Conservation (phyloP, 2,113 vertebrate genomes). For the Trochalopteron elliotii region DNA sequence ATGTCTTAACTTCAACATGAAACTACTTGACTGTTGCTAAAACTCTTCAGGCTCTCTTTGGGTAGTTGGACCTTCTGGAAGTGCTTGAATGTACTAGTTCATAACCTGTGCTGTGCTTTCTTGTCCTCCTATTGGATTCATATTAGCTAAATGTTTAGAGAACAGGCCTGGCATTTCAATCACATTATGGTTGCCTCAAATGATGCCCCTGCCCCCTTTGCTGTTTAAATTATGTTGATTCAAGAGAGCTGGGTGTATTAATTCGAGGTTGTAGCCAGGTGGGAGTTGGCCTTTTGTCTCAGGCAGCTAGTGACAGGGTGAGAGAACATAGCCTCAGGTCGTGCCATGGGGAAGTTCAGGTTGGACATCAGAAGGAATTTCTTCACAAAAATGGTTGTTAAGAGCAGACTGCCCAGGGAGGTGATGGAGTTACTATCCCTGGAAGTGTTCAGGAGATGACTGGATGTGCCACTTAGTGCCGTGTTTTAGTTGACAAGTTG, state of each 20-base stretch:
- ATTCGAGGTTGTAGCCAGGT: background rate
- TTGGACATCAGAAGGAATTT: background rate
- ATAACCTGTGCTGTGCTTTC: background rate
- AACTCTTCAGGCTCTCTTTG: background rate
- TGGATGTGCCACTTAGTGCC: accelerated
- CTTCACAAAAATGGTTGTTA: background rate
- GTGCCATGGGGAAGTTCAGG: background rate
- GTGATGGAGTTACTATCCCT: background rate
- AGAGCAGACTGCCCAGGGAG: background rate
- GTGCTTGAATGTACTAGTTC: background rate
- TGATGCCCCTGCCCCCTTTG: background rate
- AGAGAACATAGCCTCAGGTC: background rate
- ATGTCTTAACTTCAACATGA: background rate
- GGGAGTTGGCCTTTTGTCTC: background rate
- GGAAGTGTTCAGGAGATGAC: background rate
- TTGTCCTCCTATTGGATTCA: background rate
- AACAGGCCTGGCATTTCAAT: background rate
- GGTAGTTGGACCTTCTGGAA: background rate
- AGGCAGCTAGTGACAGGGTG: background rate
- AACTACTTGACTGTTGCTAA: background rate
- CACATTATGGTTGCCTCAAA: background rate
- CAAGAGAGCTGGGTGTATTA: background rate
- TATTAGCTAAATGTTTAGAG: background rate
- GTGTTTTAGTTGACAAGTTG: background rate
- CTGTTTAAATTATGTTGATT: background rate